Conservation (phyloP, 1,140 invertebrate genomes). For the Leptonema lineaticorne region DNA sequence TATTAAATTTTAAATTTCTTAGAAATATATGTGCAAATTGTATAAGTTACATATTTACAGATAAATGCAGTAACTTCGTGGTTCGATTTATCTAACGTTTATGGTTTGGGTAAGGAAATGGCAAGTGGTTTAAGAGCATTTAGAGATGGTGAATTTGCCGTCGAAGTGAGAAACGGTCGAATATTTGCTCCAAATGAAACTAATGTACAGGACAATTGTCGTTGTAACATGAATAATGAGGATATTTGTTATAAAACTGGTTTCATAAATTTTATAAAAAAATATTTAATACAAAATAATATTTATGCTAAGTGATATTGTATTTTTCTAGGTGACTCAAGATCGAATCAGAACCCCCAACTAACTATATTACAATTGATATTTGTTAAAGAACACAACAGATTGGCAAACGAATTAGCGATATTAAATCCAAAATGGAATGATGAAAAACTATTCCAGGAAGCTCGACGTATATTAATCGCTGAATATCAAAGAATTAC, state of each 20-base stretch:
- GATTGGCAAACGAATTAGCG: conserved; percentile 58
- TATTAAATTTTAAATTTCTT: not conserved
- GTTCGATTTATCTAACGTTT: conserved; percentile 32
- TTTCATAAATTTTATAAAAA: conserved; percentile 23
- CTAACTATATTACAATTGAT: conserved; percentile 62
- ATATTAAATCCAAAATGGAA: conserved; percentile 64
- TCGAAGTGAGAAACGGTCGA: conserved; percentile 17
- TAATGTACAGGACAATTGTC: conserved; percentile 7
- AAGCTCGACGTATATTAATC: conserved; percentile 60
- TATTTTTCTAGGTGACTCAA: conserved; percentile 57
- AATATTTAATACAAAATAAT: not conserved
- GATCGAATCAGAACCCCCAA: conserved; percentile 64
- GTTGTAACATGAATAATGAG: conserved; percentile 11
- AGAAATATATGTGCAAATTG: not conserved
- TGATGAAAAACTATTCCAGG: conserved; percentile 63
- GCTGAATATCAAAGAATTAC: conserved; percentile 61
- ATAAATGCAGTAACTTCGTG: conserved; percentile 26
- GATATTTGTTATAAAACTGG: conserved; percentile 31
- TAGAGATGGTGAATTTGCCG: not conserved
- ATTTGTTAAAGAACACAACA: conserved; percentile 67
- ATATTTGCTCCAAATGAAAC: conserved; percentile 37
- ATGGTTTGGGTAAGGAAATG: conserved; percentile 3
- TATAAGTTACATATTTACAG: not conserved
- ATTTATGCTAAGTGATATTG: not conserved
- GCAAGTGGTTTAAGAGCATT: conserved; percentile 1